These are phyloP conservation scores for Sympetrum striolatum DNA, from an alignment of 2,888 invertebrate genomes.

Conservation along the genomic window DNA sequence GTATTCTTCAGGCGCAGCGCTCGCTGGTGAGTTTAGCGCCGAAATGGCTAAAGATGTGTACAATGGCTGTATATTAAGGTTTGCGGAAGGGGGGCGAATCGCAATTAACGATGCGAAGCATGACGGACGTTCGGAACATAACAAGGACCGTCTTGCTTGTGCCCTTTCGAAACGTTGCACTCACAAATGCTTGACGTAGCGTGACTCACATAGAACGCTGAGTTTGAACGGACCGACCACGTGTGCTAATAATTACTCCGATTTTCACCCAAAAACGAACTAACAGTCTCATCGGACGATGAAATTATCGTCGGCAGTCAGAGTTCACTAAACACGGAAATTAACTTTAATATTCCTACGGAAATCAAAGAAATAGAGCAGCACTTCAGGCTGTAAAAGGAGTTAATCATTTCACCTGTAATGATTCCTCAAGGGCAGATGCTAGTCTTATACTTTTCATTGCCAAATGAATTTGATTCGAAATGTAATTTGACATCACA, in stretches of 20 bases:
- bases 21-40: background rate
- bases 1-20: background rate
- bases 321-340: background rate
- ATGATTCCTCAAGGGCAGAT: no score
- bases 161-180: background rate
- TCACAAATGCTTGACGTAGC: background rate
- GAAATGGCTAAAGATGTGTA: background rate
- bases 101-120: background rate
- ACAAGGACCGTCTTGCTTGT: background rate
- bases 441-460: no score
- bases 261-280: background rate
- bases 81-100: background rate
- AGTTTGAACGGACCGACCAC: background rate
- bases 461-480: no score
- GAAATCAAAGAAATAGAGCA: no score
- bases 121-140: background rate
- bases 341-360: no score
- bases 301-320: background rate
- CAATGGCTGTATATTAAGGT: background rate
- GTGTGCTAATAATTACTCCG: background rate
- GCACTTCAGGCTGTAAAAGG: no score
- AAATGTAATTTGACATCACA: no score
- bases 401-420: no score
- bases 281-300: background rate
- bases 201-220: background rate